Evolutionary conservation across 1,140 invertebrate species (phyloP), one percentile per base, ranked within the genome.

Genomic region (Drosophila orosa): DNA sequence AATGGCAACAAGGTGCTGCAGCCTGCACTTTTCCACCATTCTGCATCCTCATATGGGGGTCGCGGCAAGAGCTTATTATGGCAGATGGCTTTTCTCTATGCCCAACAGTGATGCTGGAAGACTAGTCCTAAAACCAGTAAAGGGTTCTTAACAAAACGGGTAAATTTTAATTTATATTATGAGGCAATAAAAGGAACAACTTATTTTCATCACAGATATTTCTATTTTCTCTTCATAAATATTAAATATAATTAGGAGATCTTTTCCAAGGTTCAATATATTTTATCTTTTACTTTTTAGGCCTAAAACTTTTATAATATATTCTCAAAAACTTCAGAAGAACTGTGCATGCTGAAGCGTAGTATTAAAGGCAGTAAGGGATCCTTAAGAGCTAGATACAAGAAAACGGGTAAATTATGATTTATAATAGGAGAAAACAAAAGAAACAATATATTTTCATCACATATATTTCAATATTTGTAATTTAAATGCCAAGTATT

Each of bases 1-100:
- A 22, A 47, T 37, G 67, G 67, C 67, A 71, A 71, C 63, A 71
- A 71, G 67, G 50, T 69, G 67, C 40, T 69, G 52, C 42, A 40
- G 65, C 50, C 50, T 71, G 67, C 65, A 71, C 33, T 58, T 58
- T 71, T 5, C 24, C 47, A 17, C 15, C 25, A 19, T 15, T 24
- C 25, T 3, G 45, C 1, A 3, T 3, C 8, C 12, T 4, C 29
- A 17, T 39, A 31, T 27, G 12, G 19, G 40, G 25, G 48, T 22
- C n/a, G 17, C 13, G 57, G 63, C 67, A 71, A 22, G 42, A 27
- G 65, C 67, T 71, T 71, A 71, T 71, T 71, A 71, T 19, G 27
- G 67, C 65, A 39, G 22, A 37, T 58, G 31, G 42, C 42, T 37
- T 50, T 42, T 10, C 42, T 25, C 57, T 24, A 31, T 9, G n/a